Evolutionary conservation across 2,797 vertebrate species (phyloP), one percentile per base, ranked within the genome.

Genomic region (Pagetopsis macropterus): DNA sequence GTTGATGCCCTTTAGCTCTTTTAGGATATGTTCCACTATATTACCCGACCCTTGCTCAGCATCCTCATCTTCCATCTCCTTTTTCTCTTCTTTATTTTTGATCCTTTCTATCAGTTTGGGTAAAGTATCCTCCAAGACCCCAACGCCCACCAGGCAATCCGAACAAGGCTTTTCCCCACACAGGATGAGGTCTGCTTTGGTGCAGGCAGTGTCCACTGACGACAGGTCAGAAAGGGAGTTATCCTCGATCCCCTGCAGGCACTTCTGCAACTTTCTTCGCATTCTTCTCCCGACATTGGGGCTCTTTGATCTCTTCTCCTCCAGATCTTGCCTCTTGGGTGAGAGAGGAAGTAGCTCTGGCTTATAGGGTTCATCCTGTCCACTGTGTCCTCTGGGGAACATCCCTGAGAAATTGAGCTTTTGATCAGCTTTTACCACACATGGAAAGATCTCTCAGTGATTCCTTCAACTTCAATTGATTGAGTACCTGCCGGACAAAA

Each of bases 1-100:
- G 82, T 95, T 95, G 54, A 95, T 96, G 40, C 95, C 95, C 73
- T 94, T 93, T 9, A 95, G 88, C 78, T 96, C 95, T 83, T 95
- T 95, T 7, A 95, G 70, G 57, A 96, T 95, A 84, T 95, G 92
- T 13, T 95, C 93, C 19, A 96, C 94, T 62, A 93, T 78, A 27
- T 93, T 92, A 82, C 84, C 86, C 21, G 94, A 93, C 16, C 79
- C 70, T 65, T 88, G 74, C 33, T 88, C 92, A 58, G 61, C 46
- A 48, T 84, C 85, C 41, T 81, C 85, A 31, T 74, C 68, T 15
- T 67, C 76, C 15, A 41, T 65, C 6, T 84, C 67, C 21, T 19
- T 71, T 11, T 79, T 65, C 19, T 87, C 74, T 31, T 89, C 89
- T 55, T 84, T 70, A 63, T 72, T 90, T 70, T 83, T 87, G n/a